Evolutionary conservation across 2,113 vertebrate genomes (phyloP).

Genomic region (Arizona elegans): DNA sequence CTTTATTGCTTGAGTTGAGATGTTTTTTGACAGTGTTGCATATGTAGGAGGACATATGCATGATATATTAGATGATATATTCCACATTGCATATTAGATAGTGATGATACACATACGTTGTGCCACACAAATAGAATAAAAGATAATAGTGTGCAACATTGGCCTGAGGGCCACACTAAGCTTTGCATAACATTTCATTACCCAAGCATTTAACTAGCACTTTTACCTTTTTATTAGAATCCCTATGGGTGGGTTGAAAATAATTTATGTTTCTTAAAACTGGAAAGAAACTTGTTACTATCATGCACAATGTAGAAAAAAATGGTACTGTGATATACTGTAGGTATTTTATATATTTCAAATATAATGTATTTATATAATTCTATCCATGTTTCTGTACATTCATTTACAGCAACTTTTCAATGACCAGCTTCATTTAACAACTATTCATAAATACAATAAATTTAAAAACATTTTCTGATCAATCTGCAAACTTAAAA

Average conservation of each 20-base stretch:
- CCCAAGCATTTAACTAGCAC: neutral
- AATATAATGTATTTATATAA: neutral
- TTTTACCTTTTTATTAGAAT: neutral
- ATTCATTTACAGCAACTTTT: neutral
- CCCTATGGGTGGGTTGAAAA: neutral
- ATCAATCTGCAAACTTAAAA: neutral
- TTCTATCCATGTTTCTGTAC: neutral
- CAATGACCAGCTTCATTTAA: neutral
- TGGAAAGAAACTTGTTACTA: neutral
- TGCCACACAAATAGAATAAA: neutral
- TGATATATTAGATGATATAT: neutral
- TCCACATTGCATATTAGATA: neutral
- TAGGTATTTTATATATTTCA: too few species aligned
- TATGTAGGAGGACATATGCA: neutral
- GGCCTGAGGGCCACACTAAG: neutral
- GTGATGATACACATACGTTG: neutral
- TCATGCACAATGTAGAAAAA: neutral
- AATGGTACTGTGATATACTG: neutral
- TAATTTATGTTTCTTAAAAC: neutral
- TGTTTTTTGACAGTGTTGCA: neutral
- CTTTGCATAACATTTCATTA: neutral
- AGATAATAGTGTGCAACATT: neutral
- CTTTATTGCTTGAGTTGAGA: neutral
- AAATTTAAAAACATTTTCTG: neutral
- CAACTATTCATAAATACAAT: neutral